A percentile compares a stretch with the other conserved stretches of the same genome.
Evolutionary conservation across 2,113 vertebrate species (phyloP).

Genomic region (Marmota flaviventris): DNA sequence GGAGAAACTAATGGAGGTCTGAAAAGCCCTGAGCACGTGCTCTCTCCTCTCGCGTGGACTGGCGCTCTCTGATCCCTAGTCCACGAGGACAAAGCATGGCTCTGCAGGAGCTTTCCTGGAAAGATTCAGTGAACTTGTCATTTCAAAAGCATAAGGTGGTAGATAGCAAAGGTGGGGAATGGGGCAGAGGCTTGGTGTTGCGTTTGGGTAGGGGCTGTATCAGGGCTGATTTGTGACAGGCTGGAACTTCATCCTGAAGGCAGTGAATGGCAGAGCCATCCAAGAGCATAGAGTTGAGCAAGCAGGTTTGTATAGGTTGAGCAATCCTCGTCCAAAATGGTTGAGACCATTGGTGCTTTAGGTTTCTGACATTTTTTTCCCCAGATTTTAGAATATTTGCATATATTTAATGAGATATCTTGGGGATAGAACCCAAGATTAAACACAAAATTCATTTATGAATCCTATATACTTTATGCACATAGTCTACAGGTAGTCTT

Average conservation of each 20-base stretch:
- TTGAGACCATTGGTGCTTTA: background rate
- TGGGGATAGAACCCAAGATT: background rate
- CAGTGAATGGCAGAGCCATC: background rate
- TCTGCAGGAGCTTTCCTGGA: background rate
- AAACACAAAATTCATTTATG: background rate
- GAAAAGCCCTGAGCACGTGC: background rate
- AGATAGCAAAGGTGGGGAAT: background rate
- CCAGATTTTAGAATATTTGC: background rate
- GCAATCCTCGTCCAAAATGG: background rate
- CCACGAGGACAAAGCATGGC: background rate
- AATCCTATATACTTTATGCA: background rate
- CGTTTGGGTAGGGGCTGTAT: background rate
- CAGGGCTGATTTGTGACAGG: background rate
- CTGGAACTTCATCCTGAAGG: background rate
- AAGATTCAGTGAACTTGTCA: background rate
- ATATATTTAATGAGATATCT: background rate
- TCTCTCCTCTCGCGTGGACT: background rate
- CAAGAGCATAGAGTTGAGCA: background rate
- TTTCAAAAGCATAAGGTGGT: background rate
- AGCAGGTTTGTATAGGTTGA: background rate
- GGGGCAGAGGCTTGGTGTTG: background rate
- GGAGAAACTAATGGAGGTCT: background rate
- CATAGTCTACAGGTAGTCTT: background rate
- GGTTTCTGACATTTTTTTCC: background rate
- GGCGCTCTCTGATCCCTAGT: background rate